Percentiles rank a stretch among this genome's conserved stretches.
phyloP scores from a whole-genome alignment of 2,797 vertebrate species.

The Argya squamiceps region DNA sequence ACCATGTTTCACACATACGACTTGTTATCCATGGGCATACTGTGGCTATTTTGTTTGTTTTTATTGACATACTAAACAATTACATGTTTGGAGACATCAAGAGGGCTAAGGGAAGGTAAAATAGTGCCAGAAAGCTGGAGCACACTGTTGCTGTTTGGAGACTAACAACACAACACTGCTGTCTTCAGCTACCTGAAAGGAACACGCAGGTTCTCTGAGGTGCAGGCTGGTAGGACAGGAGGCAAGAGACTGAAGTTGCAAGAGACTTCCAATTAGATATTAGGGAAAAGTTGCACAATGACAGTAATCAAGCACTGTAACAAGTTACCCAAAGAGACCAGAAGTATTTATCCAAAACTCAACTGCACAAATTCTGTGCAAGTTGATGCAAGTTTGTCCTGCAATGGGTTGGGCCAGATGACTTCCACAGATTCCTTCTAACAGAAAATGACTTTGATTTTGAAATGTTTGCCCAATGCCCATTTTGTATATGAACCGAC shows the following conservation, averaged over 20 bases:
- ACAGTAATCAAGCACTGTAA: background rate
- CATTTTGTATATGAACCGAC: background rate
- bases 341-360: background rate
- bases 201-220: background rate
- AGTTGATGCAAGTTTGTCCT: background rate
- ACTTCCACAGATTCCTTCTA: background rate
- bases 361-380: background rate
- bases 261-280: background rate
- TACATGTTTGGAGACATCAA: background rate
- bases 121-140: background rate
- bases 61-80: background rate
- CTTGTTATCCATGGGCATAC: background rate
- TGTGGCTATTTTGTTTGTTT: background rate
- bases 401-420: background rate
- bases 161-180: background rate
- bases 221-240: background rate
- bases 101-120: background rate
- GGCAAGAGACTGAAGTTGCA: background rate
- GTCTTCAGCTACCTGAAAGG: background rate
- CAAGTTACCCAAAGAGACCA: background rate
- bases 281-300: background rate
- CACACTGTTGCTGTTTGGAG: background rate
- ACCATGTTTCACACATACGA: fast-evolving
- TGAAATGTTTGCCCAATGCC: background rate
- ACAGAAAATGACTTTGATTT: background rate